Percentiles rank a stretch among this genome's conserved stretches.
Conservation (phyloP, 2,113 vertebrate species). For the Fulmarus glacialis region DNA sequence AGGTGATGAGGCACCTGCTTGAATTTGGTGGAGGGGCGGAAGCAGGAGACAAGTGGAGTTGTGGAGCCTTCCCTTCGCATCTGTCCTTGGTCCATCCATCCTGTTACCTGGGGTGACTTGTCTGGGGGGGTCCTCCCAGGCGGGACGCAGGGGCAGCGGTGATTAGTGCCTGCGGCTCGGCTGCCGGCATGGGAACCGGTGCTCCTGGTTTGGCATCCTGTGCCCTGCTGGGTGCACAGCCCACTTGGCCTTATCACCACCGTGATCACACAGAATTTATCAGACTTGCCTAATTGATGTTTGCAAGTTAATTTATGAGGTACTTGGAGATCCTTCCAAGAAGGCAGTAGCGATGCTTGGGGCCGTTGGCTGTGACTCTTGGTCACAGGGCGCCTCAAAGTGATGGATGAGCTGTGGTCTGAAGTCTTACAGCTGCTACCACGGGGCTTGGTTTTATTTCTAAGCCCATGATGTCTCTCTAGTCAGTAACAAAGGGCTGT, state of each 20-base stretch:
- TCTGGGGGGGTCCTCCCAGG: not conserved
- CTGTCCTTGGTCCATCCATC: not conserved
- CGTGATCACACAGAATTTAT: not conserved
- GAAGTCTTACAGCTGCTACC: not conserved
- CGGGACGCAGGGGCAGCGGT: accelerated
- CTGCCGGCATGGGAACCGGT: not conserved
- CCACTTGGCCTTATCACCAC: accelerated
- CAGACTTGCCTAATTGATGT: not conserved
- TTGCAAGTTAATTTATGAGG: not conserved
- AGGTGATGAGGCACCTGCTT: not conserved
- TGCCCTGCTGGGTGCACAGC: not conserved
- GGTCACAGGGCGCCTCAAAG: not conserved
- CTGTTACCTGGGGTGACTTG: not conserved
- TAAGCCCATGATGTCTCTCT: not conserved
- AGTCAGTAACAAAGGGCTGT: not conserved
- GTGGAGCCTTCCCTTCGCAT: not conserved
- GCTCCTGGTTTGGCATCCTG: not conserved
- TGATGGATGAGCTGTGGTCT: not conserved
- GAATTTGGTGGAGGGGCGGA: not conserved
- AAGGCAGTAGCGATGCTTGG: not conserved
- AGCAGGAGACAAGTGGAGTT: not conserved
- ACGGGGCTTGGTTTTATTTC: not conserved
- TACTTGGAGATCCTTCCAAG: not conserved
- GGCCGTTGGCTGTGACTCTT: not conserved
- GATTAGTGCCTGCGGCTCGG: not conserved